Base-by-base conservation (phyloP, 1,140 invertebrate genomes). In the Chymomyza costata region DNA sequence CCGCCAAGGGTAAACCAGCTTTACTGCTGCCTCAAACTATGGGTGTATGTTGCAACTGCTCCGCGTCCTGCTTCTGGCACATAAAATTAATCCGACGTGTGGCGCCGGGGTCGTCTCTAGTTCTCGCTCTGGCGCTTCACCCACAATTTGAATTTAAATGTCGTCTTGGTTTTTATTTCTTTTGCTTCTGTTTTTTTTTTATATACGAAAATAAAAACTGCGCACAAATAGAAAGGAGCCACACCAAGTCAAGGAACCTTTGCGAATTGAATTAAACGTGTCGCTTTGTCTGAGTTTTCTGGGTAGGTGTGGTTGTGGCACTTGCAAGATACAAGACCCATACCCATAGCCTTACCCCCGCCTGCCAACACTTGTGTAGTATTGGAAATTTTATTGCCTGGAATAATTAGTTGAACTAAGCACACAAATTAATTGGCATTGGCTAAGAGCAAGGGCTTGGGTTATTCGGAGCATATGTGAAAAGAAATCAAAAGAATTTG, bases 31-130 rank as follows among this genome's bases (percentile, higher is more conserved):
- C n/a, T n/a, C n/a, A n/a, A n/a, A n/a, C n/a, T n/a, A n/a, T n/a
- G n/a, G n/a, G n/a, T n/a, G n/a, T n/a, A n/a, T n/a, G n/a, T n/a
- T n/a, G n/a, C n/a, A 46, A 31, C 39, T 63, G 53, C 49, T 63
- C 46, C 56, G 15, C 2, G 35, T 21, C 19, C 35, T 15, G 46
- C 57, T 53, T 58, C 50, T 57, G 64, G 59, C 68, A 65, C 68
- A 80, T 80, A 80, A 80, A 80, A 80, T 73, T 80, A 80, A 80
- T 80, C 73, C 73, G 73, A 80, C 73, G 73, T 80, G 73, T 80
- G 73, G 73, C 73, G 73, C 73, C 73, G 67, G 28, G 56, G 50
- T 52, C 73, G 65, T 71, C 65, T 67, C 66, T 73, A 78, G 66
- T 73, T 76, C 71, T 78, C 78, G 15, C 21, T 8, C 5, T 17